phyloP scores from a whole-genome alignment of 2,797 vertebrate species.

The Chaenodraco wilsoni region DNA sequence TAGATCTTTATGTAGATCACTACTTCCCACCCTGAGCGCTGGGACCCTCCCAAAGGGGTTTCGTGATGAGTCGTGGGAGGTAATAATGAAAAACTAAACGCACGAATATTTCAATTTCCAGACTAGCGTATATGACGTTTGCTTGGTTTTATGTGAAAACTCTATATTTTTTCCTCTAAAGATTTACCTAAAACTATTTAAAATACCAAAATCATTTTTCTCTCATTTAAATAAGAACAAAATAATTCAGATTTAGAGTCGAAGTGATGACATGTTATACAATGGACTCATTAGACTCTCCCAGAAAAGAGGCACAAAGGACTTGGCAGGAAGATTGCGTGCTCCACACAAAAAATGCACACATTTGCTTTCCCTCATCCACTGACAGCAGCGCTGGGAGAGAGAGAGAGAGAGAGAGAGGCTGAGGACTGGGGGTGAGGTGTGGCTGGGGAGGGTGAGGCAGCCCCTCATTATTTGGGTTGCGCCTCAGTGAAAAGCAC shows the following conservation, averaged over 20 bases:
- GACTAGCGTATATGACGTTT: not conserved
- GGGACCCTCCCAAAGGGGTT: not conserved
- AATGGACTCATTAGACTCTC: constrained; percentile 33
- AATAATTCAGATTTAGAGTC: constrained; percentile 13
- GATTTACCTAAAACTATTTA: too few relatives aligned
- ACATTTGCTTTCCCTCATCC: constrained; percentile 73
- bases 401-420: constrained; percentile 49
- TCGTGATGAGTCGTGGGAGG: not conserved
- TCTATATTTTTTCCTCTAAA: not conserved
- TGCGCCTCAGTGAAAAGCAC: constrained; percentile 79
- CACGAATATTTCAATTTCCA: constrained; percentile 1
- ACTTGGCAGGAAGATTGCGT: constrained; percentile 57
- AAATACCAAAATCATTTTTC: not conserved
- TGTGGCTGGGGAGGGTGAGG: constrained; percentile 58
- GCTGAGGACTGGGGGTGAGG: constrained; percentile 55
- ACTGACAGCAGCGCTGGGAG: constrained; percentile 73
- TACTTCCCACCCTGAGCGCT: constrained; percentile 16
- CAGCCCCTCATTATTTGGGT: constrained; percentile 82
- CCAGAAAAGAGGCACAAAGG: constrained; percentile 67
- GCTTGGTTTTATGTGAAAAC: not conserved
- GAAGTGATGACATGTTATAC: constrained; percentile 47
- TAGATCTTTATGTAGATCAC: constrained; percentile 23
- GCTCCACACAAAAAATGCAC: constrained; percentile 56
- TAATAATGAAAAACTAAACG: constrained; percentile 18
- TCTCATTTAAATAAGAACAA: constrained; percentile 20